phyloP scores from a whole-genome alignment of 2,888 invertebrate genomes.

The Furcula furcula region DNA sequence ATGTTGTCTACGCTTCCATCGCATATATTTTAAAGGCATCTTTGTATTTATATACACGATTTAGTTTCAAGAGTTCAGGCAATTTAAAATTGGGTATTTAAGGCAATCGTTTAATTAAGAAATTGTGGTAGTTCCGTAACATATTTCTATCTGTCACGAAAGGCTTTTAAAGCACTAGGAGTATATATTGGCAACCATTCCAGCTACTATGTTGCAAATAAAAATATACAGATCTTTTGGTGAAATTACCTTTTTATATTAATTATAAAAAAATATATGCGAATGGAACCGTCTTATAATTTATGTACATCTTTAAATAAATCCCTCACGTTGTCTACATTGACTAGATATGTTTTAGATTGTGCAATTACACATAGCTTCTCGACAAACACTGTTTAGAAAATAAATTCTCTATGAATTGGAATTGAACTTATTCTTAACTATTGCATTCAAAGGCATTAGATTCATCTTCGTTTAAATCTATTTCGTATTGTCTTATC shows the following conservation, averaged over 20 bases:
- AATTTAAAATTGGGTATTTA: conserved; percentile 15
- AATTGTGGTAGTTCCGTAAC: too few relatives aligned
- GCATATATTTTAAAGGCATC: conserved; percentile 59
- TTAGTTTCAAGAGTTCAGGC: conserved; percentile 28
- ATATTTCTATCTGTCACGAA: too few relatives aligned
- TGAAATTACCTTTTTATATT: conserved; percentile 40
- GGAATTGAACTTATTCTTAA: conserved; percentile 66
- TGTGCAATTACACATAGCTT: conserved; percentile 61
- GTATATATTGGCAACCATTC: too few relatives aligned
- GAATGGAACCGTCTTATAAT: conserved; percentile 54
- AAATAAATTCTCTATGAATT: conserved; percentile 71
- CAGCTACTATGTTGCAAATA: conserved; percentile 3
- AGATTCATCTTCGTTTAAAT: conserved; percentile 47
- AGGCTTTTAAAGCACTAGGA: too few relatives aligned
- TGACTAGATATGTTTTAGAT: conserved; percentile 81
- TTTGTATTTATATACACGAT: conserved; percentile 25
- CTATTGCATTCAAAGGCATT: conserved; percentile 78
- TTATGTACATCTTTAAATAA: conserved; percentile 66
- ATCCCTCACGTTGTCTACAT: conserved; percentile 63
- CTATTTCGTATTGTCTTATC: conserved; percentile 80
- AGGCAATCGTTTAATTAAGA: too few relatives aligned
- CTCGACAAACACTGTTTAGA: conserved; percentile 59
- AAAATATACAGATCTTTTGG: conserved; percentile 22
- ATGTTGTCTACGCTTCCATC: conserved; percentile 61
- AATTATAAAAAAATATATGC: conserved; percentile 65